Evolutionary conservation across 2,113 vertebrate species (phyloP).

Genomic region (Myiopsitta monachus): DNA sequence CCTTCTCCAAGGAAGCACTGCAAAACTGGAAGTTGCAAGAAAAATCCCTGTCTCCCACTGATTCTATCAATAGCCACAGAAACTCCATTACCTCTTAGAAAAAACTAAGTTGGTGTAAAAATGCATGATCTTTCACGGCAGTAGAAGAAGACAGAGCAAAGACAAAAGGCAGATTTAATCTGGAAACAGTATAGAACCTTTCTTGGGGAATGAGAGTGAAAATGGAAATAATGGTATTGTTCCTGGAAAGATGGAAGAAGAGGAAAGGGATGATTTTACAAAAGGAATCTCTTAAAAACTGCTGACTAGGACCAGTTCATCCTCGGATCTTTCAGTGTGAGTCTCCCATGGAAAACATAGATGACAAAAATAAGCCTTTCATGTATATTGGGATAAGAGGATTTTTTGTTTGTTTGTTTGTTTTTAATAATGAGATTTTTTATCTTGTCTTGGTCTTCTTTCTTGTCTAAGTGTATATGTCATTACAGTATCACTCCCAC

Average conservation of each 20-base stretch:
- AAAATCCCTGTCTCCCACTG: background rate
- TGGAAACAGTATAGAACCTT: background rate
- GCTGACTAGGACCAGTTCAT: background rate
- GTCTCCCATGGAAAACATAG: background rate
- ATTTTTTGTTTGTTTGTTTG: background rate
- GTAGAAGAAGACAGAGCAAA: background rate
- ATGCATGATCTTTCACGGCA: background rate
- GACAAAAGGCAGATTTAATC: background rate
- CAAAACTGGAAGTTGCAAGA: background rate
- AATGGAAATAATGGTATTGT: background rate
- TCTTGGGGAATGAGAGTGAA: background rate
- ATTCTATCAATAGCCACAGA: background rate
- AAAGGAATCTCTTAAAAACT: background rate
- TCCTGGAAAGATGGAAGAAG: background rate
- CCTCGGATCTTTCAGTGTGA: background rate
- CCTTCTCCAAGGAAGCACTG: background rate
- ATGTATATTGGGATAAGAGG: background rate
- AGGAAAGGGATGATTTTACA: background rate
- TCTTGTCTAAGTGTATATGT: background rate
- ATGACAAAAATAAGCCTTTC: background rate
- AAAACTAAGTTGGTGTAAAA: background rate
- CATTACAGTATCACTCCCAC: background rate
- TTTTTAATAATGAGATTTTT: background rate
- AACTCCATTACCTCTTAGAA: background rate
- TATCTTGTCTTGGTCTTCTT: background rate